Evolutionary conservation across 2,888 invertebrate species (phyloP).

Genomic region (Hipparchia sbordonii): DNA sequence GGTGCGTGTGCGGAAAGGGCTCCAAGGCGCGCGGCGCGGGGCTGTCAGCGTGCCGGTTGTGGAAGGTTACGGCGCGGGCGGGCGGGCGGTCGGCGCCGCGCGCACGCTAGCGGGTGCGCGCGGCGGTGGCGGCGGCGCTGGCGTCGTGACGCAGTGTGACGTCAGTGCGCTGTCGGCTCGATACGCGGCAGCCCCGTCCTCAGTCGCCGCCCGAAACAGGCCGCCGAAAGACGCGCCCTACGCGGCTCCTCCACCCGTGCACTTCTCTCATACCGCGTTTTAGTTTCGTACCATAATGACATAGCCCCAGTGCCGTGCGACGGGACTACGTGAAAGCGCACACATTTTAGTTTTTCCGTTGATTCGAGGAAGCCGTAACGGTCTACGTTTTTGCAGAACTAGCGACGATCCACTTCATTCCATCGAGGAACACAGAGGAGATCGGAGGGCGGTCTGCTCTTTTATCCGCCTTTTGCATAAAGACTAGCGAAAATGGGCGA

Average conservation of each 20-base stretch:
- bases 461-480: slow-evolving; percentile 77
- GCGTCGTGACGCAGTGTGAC: slow-evolving; percentile 87
- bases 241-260: slow-evolving; percentile 75
- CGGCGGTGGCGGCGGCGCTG: slow-evolving; percentile 72
- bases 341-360: slow-evolving; percentile 80
- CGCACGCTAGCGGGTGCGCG: slow-evolving; percentile 58
- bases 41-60: slow-evolving; percentile 73
- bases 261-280: slow-evolving; percentile 77
- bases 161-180: slow-evolving; percentile 87
- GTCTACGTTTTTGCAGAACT: slow-evolving; percentile 81
- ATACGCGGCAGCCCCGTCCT: slow-evolving; percentile 83
- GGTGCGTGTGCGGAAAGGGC: slow-evolving; percentile 14
- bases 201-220: slow-evolving; percentile 83
- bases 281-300: slow-evolving; percentile 80
- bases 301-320: slow-evolving; percentile 79
- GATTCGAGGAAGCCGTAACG: slow-evolving; percentile 77
- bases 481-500: slow-evolving; percentile 82
- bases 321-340: slow-evolving; percentile 76
- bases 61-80: slow-evolving; percentile 79
- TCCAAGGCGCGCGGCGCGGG: slow-evolving; percentile 14
- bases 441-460: slow-evolving; percentile 77
- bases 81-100: slow-evolving; percentile 66
- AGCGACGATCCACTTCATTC: slow-evolving; percentile 76
- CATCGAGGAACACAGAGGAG: slow-evolving; percentile 77
- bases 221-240: slow-evolving; percentile 75